Base-by-base conservation (phyloP, 2,888 invertebrate species). In the Cremastinae sp. region DNA sequence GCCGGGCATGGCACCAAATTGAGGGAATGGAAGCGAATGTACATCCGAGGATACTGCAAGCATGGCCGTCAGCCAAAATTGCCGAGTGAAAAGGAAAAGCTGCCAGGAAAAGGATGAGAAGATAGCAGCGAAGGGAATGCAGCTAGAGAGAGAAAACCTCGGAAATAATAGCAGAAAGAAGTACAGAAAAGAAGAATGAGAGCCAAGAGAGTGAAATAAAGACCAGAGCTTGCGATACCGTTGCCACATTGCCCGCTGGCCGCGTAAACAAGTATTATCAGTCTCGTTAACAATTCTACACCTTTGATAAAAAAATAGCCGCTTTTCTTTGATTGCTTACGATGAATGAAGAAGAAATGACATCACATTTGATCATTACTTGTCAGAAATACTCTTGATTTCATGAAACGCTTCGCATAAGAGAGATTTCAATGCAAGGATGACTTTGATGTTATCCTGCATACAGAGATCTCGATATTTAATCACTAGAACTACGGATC, bases 31-130 rank as follows among this genome's bases (percentile, higher is more conserved):
- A 71, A 58, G 51, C 14, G 43, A 45, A 43, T 9, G 18, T 9
- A 20, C 22, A 7, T 53, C 58, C 58, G 66, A 47, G 49, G 66
- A 41, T 47, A 47, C 22, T 58, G 53, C 55, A 66, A 53, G 10
- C 45, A 58, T 77, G 73, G 73, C 76, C 56, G 22, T 41, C 18
- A 22, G 73, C 73, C 73, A 73, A 73, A 77, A 73, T 49, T 65
- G 35, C 35, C 55, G 39, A 73, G 61, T 61, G 72, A 73, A 73
- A 61, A 68, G 65, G 61, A 56, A 64, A 47, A 35, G 55, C 39
- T 43, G 49, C 35, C 49, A 55, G 41, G 39, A 39, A 43, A 51
- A 47, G 18, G 55, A 39, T 22, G 35, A 10, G 10, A 20, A 2
- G 35, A 62, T 41, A n/a, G 35, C 20, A 18, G 8, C 12, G 28